These are phyloP conservation scores for Aspidapion aeneum DNA, from an alignment of 2,888 invertebrate species.

Conservation along the genomic window DNA sequence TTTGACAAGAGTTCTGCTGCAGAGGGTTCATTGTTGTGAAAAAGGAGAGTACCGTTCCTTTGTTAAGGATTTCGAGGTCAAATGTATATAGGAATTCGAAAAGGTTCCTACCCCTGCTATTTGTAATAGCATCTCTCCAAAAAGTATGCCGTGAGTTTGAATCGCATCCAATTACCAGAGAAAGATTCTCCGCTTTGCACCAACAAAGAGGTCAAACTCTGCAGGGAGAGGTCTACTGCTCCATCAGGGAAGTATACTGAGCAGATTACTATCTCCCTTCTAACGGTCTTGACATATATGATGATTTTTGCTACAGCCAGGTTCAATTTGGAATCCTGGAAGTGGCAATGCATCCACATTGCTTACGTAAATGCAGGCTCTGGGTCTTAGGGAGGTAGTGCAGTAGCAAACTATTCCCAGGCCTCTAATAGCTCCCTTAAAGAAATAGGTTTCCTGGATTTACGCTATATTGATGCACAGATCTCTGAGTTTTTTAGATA, in stretches of 20 bases:
- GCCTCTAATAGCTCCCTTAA: neutral
- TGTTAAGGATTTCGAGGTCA: neutral
- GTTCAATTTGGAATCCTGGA: neutral
- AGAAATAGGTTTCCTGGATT: neutral
- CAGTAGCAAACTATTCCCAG: neutral
- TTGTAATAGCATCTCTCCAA: neutral
- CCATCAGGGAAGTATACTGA: neutral
- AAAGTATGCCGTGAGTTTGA: neutral
- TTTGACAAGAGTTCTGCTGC: too few species aligned
- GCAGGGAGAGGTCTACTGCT: neutral
- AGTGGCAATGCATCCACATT: neutral
- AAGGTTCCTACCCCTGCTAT: neutral
- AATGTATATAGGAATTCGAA: neutral
- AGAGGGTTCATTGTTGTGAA: neutral
- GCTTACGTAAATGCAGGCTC: neutral
- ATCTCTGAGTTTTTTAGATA: neutral
- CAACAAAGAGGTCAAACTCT: neutral
- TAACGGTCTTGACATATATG: neutral
- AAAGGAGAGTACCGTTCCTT: neutral
- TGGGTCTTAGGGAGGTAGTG: neutral
- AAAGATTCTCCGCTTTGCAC: neutral
- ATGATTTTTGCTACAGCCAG: neutral
- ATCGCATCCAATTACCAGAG: neutral
- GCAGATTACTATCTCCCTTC: neutral
- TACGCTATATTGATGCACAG: neutral